Percentiles rank a stretch among this genome's conserved stretches.
These are phyloP conservation scores for Sminthurinus signatus DNA, from an alignment of 1,140 invertebrate species.

Conservation along the genomic window DNA sequence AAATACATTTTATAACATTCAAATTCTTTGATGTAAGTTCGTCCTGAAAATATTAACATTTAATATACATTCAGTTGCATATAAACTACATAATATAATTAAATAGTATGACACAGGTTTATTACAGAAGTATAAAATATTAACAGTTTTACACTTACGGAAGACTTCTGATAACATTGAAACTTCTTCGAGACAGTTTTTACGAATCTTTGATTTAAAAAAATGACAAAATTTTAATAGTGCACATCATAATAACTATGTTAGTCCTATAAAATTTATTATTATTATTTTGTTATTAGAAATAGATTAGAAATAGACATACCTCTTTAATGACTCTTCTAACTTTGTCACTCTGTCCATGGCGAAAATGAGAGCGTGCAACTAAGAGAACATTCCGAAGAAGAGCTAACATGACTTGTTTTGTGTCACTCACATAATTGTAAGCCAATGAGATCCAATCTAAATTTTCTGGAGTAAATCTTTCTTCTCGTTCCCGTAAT, in stretches of 20 bases:
- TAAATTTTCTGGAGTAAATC: conserved; percentile 29
- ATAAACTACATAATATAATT: too few species aligned
- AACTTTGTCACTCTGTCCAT: neutral
- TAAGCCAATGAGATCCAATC: conserved; percentile 30
- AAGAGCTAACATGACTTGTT: conserved; percentile 24
- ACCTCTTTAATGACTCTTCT: neutral
- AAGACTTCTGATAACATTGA: neutral
- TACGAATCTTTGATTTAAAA: neutral
- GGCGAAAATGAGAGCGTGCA: neutral
- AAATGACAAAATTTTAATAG: neutral
- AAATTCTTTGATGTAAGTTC: conserved; percentile 4
- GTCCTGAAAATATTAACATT: too few species aligned
- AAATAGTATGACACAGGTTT: too few species aligned
- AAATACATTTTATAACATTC: neutral
- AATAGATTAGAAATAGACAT: neutral
- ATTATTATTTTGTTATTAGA: too few species aligned
- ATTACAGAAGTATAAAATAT: too few species aligned
- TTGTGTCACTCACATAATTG: conserved; percentile 14
- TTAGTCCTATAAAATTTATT: neutral
- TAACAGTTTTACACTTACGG: too few species aligned
- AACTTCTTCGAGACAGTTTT: conserved; percentile 1
- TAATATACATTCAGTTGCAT: too few species aligned
- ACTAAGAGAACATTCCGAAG: neutral
- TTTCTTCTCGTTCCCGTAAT: conserved; percentile 15
- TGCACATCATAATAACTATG: neutral